These are phyloP conservation scores for Acanthosepion lycidas DNA, from an alignment of 2,888 invertebrate species.

Conservation along the genomic window DNA sequence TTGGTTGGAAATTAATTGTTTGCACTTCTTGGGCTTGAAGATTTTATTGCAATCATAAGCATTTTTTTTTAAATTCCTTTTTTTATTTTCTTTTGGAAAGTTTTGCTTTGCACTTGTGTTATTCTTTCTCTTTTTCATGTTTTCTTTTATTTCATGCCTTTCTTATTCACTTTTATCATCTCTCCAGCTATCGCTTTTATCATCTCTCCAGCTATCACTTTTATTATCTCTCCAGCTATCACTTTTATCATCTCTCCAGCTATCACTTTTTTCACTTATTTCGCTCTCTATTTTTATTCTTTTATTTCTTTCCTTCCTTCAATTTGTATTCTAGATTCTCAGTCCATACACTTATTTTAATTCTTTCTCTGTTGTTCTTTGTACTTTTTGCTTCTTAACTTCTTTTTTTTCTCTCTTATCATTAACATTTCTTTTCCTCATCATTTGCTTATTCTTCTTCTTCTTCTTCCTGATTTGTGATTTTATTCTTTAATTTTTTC, in stretches of 20 bases:
- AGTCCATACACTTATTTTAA: neutral
- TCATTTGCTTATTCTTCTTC: too few species aligned
- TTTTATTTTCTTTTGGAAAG: neutral
- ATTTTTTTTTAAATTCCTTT: neutral
- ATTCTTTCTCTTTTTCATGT: too few species aligned
- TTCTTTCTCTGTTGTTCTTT: neutral
- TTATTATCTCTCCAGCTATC: neutral
- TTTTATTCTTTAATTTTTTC: too few species aligned
- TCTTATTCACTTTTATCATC: neutral
- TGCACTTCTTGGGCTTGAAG: too few species aligned
- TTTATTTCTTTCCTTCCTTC: neutral
- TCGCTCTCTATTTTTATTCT: neutral
- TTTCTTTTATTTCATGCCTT: too few species aligned
- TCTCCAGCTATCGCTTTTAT: neutral
- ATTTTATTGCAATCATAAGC: too few species aligned
- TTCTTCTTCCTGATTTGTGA: too few species aligned
- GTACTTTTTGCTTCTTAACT: neutral
- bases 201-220: neutral
- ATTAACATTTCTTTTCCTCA: too few species aligned
- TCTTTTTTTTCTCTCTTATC: neutral
- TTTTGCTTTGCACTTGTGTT: too few species aligned
- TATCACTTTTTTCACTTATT: neutral
- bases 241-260: neutral
- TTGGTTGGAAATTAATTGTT: neutral
- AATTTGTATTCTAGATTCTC: neutral